These are phyloP conservation scores for Agrotis puta DNA, from an alignment of 2,888 invertebrate genomes.

Conservation along the genomic window DNA sequence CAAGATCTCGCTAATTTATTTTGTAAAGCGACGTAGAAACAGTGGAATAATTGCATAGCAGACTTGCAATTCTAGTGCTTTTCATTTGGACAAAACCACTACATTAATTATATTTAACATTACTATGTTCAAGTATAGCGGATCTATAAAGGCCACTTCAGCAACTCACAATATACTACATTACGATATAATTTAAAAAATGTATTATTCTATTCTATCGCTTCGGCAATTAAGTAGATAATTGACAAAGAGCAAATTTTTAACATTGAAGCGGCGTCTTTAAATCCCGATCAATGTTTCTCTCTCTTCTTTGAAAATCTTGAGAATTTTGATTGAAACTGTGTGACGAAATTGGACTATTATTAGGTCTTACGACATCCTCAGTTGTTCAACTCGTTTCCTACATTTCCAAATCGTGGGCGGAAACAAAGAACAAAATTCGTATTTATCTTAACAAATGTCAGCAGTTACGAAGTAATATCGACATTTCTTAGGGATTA, in stretches of 20 bases:
- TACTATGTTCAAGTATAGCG: too few species aligned
- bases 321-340: not conserved
- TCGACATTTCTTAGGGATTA: constrained; percentile 58
- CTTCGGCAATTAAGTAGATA: too few species aligned
- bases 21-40: constrained; percentile 18
- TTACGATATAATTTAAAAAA: too few species aligned
- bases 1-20: constrained; percentile 16
- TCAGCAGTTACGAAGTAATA: constrained; percentile 55
- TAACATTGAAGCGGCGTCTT: too few species aligned
- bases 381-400: constrained; percentile 37
- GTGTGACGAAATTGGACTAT: not conserved
- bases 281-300: too few species aligned
- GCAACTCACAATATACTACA: too few species aligned
- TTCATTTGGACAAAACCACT: not conserved
- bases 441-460: constrained; percentile 56
- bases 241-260: too few species aligned
- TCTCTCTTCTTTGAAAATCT: not conserved
- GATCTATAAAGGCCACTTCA: too few species aligned
- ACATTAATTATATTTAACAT: not conserved
- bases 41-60: not conserved
- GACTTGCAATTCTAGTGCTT: not conserved
- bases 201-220: too few species aligned
- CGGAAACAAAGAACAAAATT: constrained; percentile 49
- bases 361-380: constrained; percentile 29
- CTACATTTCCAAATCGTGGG: constrained; percentile 27